Evolutionary conservation across 2,113 vertebrate species (phyloP), one percentile per base, ranked within the genome.

Genomic region (Ictidomys tridecemlineatus): DNA sequence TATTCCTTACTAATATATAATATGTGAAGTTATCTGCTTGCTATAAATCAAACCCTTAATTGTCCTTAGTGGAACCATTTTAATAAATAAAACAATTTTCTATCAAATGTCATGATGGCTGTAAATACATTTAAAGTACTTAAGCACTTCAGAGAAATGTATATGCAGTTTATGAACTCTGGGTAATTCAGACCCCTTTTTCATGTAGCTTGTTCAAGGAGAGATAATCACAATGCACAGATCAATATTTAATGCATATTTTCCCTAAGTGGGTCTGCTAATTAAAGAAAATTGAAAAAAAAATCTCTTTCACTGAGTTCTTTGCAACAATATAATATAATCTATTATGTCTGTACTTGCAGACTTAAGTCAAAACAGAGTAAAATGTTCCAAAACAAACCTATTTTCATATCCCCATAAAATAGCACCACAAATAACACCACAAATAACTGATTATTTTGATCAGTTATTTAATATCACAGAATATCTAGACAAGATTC

Each of bases 311-410:
- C 28, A 32, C 17, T 69, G 51, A 48, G 20, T 2, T 7, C 10
- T 74, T 53, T 53, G 20, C 8, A 51, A 80, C 26, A 51, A 95
- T n/a, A 11, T 28, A 42, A 4, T 4, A 26, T 51, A 72, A 74
- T 13, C 4, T n/a, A 28, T 4, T 53, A 7, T 73, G 22, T 32
- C 30, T 32, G 0, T 65, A 48, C 32, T 8, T 53, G 4, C 1
- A 78, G n/a, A 67, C 3, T 10, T 72, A 79, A 76, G 24, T 78
- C 4, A 70, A 72, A 30, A 53, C 4, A 32, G 8, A 89, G 7
- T 16, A 37, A 42, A 30, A 45, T 22, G 0, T 56, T 5, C 7
- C 56, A 9, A 28, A 63, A 18, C 32, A 67, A 20, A 53, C 2
- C 1, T 39, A 39, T 4, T 7, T 7, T 30, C 14, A 8, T 2